Base-by-base conservation (phyloP, 2,113 vertebrate genomes). In the Grammomys surdaster region DNA sequence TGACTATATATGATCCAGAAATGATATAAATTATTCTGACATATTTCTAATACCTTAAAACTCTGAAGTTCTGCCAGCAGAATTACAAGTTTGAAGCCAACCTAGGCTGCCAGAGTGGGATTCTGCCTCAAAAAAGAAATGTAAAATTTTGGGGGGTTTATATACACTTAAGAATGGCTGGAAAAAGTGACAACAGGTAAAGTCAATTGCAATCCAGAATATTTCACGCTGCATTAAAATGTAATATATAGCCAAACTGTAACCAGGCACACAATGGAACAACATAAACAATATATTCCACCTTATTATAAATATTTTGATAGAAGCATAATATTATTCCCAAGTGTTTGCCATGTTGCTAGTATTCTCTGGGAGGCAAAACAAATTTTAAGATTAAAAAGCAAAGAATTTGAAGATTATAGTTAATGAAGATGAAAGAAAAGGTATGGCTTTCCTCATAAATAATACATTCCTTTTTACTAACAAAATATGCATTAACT, bases 381-480 rank as follows among this genome's bases (percentile, higher is more conserved):
- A 33, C 4, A 67, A 48, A 81, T 84, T 36, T 9, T 58, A 65
- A 40, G 9, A 63, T 89, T 88, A 7, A 90, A 93, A 76, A 26
- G 9, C 67, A 70, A 77, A 65, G 3, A 7, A 73, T 92, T 91
- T 93, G 5, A 91, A 43, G 48, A 77, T 43, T 54, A 24, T 20
- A 91, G 48, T 58, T 43, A 94, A 60, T 73, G 75, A 85, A 90
- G 4, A 36, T 80, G 48, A 96, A 86, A 85, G 36, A 17, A 91
- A 92, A 80, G 3, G 7, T 87, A 89, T 20, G 31, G 17, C 75
- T 76, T 91, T 1, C n/a, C 46, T 84, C n/a, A 73, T 26, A 82
- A 80, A 58, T 43, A 8, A 92, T 26, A 65, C 33, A 48, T 72
- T 54, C 0, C 3, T 77, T 63, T 89, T 72, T 63, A 56, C 69